Base-by-base conservation (phyloP, 1,140 invertebrate species). In the Dufourea novaeangliae region DNA sequence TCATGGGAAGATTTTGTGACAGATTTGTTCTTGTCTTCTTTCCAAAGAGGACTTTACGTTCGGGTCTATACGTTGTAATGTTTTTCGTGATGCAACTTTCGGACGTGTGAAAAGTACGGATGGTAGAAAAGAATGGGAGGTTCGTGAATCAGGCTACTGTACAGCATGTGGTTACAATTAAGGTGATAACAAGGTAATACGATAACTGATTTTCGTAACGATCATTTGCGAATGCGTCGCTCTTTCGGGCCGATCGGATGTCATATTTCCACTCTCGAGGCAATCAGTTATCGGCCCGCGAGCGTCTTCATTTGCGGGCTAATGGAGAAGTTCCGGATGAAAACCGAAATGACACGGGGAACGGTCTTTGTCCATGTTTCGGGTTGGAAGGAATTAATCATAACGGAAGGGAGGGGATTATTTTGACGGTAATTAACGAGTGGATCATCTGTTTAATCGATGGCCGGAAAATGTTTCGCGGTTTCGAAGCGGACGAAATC, bases 331-430 rank as follows among this genome's bases (percentile, higher is more conserved):
- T 56, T 17, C 27, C 46, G 66, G n/a, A 68, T 37, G 54, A 41
- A 64, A 64, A 64, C 22, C 62, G 71, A 74, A 67, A 70, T 69
- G 78, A 78, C 82, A 62, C 68, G 61, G 56, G n/a, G 74, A 76
- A 66, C 63, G 72, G 71, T 34, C 66, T 44, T 32, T 41, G 56
- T 54, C 57, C 39, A 57, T 32, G 63, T 17, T 17, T 37, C 10
- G 27, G 39, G 39, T 50, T 14, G 56, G 29, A 63, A 32, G 71
- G 32, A 54, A 56, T 50, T 64, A 56, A 67, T 64, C 59, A 54
- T 67, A 68, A 64, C 69, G 59, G n/a, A n/a, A n/a, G n/a, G n/a
- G n/a, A n/a, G n/a, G 50, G 76, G 67, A 79, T 69, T 67, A 69
- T 69, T 76, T 69, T 59, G 73, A 56, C 52, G 64, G 39, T 57